Conservation (phyloP, 2,113 vertebrate species). For the Lanius collurio region DNA sequence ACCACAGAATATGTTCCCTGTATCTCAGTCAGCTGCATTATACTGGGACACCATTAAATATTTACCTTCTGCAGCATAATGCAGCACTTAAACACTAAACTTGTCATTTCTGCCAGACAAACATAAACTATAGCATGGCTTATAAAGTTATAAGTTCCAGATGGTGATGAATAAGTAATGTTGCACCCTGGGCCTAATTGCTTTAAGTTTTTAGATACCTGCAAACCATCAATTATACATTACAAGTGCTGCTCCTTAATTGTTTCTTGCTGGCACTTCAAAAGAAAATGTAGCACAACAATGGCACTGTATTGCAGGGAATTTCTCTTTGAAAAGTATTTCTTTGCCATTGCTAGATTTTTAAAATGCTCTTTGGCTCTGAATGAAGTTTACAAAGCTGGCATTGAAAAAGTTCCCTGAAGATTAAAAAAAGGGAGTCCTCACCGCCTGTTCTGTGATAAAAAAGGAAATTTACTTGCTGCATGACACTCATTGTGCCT, state of each 20-base stretch:
- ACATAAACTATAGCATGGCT: constrained; percentile 39
- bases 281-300: constrained; percentile 52
- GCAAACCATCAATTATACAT: constrained; percentile 65
- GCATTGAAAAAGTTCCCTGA: neutral
- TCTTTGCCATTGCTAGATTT: neutral
- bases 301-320: neutral
- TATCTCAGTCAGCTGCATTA: constrained; percentile 8
- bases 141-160: constrained; percentile 57
- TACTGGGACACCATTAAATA: constrained; percentile 56
- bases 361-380: neutral
- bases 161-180: constrained; percentile 66
- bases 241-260: constrained; percentile 59
- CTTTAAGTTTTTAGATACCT: constrained; percentile 60
- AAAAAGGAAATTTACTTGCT: constrained; percentile 7
- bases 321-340: constrained; percentile 41
- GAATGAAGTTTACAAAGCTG: neutral
- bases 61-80: constrained; percentile 63
- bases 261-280: constrained; percentile 59
- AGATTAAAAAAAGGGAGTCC: neutral
- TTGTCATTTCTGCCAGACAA: constrained; percentile 59
- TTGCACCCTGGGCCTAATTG: constrained; percentile 52
- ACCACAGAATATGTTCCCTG: neutral
- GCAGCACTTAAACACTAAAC: constrained; percentile 30
- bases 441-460: neutral
- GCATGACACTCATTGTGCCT: neutral